Base-by-base conservation (phyloP, 2,888 invertebrate genomes). In the Creontiades dilutus region DNA sequence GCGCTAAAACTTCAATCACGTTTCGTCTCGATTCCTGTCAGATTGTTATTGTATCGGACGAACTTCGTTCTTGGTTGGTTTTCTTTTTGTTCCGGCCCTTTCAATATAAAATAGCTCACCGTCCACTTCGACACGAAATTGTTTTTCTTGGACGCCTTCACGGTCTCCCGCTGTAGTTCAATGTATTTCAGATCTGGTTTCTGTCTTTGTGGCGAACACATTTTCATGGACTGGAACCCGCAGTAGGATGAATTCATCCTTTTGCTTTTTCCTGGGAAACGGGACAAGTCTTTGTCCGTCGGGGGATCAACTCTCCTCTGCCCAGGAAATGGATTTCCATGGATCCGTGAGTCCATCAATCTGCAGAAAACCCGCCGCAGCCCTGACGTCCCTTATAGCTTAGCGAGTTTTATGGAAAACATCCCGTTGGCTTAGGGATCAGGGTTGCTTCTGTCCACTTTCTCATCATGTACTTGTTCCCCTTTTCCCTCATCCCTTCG, bases 361-460 rank as follows among this genome's bases (percentile, higher is more conserved):
- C 68, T 19, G 61, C 68, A 12, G 23, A 23, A 68, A 23, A 7
- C 57, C 57, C 57, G 68, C 68, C 23, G 19, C 23, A 3, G n/a
- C 19, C 2, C 61, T 19, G n/a, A 61, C 3, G 0, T 4, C n/a
- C 19, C 68, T 3, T 7, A 23, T 11, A 68, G 23, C 68, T 68
- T 68, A 19, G 68, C 68, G 23, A 5, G 68, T 68, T 68, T 68
- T 27, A 68, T 68, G 68, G 57, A 68, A 68, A 68, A 68, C 68
- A 68, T 23, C 23, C 23, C 68, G 7, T 68, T 27, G 68, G 27
- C 68, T 68, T 68, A 68, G 68, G 23, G 27, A 5, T 68, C 19
- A 23, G 13, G 23, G 19, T 23, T 68, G 68, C 19, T 61, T 19
- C n/a, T 19, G 23, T 23, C 68, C 37, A 12, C 12, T 37, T n/a